Conservation (phyloP, 37 sponge, comb jelly and placozoan species). For the Eunapius fragilis region DNA sequence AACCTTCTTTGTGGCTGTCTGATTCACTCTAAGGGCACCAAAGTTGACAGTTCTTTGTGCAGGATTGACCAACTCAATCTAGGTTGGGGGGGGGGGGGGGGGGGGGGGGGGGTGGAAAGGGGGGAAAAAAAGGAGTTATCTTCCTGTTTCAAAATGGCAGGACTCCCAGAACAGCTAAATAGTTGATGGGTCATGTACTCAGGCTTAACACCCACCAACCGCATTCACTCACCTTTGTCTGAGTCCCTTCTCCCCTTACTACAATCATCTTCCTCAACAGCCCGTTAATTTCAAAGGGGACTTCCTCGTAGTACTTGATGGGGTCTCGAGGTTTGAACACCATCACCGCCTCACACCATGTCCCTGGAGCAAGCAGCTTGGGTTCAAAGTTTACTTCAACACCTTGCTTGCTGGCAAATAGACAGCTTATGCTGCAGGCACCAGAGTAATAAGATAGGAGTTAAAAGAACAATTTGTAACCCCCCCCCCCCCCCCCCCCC, state of each 20-base stretch:
- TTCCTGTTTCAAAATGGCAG: too few species aligned
- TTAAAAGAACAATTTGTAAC: too few species aligned
- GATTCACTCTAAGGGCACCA: slow-evolving; percentile 79
- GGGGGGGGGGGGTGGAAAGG: too few species aligned
- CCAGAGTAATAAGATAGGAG: too few species aligned
- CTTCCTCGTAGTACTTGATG: slow-evolving; percentile 58
- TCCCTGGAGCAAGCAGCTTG: slow-evolving; percentile 66
- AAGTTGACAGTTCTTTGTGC: slow-evolving; percentile 80
- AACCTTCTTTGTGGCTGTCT: slow-evolving; percentile 54
- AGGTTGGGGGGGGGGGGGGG: too few species aligned
- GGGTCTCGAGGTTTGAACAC: slow-evolving; percentile 79
- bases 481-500: too few species aligned
- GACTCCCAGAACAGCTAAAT: too few species aligned
- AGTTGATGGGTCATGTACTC: too few species aligned
- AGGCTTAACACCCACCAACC: too few species aligned
- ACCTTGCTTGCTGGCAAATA: slow-evolving; percentile 55
- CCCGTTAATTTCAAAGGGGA: slow-evolving; percentile 91
- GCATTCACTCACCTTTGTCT: slow-evolving; percentile 66
- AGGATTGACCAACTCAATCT: slow-evolving; percentile 86
- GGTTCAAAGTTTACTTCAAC: slow-evolving; percentile 72
- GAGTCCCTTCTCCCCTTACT: slow-evolving; percentile 85
- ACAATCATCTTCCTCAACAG: slow-evolving; percentile 55
- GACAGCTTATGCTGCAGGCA: slow-evolving; percentile 64
- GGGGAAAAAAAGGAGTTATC: too few species aligned
- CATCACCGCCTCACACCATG: slow-evolving; percentile 49